phyloP scores from a whole-genome alignment of 2,797 vertebrate species.

The Schizopygopsis malacanthus region DNA sequence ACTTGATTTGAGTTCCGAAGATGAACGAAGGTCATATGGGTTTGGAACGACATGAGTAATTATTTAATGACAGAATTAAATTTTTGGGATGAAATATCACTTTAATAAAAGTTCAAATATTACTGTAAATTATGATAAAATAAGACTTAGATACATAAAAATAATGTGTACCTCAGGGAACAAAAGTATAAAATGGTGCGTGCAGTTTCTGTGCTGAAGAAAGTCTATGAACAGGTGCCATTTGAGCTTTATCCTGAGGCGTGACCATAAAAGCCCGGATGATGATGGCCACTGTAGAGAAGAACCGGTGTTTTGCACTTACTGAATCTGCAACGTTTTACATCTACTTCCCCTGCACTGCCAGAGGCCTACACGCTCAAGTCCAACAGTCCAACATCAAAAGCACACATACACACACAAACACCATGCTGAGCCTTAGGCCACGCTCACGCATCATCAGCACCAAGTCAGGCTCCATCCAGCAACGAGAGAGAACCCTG shows the following conservation, averaged over 20 bases:
- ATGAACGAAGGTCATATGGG: too few relatives aligned
- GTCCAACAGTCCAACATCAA: slow-evolving; percentile 31
- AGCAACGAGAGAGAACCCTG: background rate
- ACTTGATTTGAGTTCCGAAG: too few relatives aligned
- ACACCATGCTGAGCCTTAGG: background rate
- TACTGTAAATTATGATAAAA: background rate
- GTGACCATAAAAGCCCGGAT: slow-evolving; percentile 11
- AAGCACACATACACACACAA: slow-evolving; percentile 34
- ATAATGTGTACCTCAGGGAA: background rate
- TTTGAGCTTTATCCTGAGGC: background rate
- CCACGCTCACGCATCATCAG: slow-evolving; percentile 35
- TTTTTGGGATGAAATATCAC: too few relatives aligned
- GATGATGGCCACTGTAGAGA: background rate
- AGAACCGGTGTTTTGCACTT: background rate
- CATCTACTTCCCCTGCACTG: background rate
- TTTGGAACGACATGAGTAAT: too few relatives aligned
- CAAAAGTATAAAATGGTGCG: background rate
- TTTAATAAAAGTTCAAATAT: background rate
- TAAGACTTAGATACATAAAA: too few relatives aligned
- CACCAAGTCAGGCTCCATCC: slow-evolving; percentile 9
- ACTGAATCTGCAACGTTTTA: slow-evolving; percentile 5
- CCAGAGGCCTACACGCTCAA: slow-evolving; percentile 10
- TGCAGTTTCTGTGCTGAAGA: background rate
- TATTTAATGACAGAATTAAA: background rate
- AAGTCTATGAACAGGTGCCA: background rate